Evolutionary conservation across 2,113 vertebrate species (phyloP).

Genomic region (Zosterops lateralis): DNA sequence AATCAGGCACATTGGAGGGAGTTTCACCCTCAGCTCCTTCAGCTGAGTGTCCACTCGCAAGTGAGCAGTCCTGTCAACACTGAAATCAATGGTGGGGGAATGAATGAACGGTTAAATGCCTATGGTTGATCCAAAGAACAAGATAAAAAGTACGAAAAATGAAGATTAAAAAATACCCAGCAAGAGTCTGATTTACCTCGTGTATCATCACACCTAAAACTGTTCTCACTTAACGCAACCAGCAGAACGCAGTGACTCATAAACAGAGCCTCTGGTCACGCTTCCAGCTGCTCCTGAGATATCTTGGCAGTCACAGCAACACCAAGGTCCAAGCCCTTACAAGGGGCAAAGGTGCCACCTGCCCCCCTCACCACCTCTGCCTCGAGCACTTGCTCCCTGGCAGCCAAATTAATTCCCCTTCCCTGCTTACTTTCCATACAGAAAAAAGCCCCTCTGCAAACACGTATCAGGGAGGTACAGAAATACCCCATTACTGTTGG

Average conservation of each 20-base stretch:
- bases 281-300: neutral
- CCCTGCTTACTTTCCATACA: neutral
- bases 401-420: neutral
- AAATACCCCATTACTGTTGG: neutral
- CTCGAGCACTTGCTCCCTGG: fast-evolving
- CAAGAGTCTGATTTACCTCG: neutral
- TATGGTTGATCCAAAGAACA: fast-evolving
- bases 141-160: neutral
- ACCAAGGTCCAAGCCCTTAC: neutral
- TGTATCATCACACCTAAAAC: neutral
- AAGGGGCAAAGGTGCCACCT: neutral
- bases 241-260: neutral
- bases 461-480: neutral
- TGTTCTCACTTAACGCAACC: neutral
- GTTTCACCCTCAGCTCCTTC: neutral
- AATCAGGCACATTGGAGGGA: neutral
- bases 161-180: neutral
- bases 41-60: neutral
- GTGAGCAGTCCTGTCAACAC: neutral
- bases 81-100: neutral
- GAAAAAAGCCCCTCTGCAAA: neutral
- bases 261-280: neutral
- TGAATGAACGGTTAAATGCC: too few species aligned
- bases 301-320: neutral
- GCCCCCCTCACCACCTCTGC: neutral